Evolutionary conservation across 2,888 invertebrate species (phyloP).

Genomic region (Caenorhabditis panamensis): DNA sequence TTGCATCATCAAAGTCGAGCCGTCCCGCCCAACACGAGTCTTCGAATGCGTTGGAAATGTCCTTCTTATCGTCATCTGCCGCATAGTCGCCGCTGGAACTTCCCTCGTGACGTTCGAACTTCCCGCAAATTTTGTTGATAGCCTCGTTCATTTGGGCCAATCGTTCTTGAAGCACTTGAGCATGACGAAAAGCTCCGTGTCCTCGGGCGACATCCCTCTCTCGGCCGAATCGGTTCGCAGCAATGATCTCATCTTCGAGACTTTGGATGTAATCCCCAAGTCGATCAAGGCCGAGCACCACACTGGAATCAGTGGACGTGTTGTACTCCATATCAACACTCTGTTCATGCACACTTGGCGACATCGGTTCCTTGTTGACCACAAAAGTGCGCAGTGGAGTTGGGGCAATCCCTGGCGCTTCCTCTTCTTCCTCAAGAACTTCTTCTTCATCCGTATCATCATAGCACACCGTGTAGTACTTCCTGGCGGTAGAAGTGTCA

Average conservation of each 20-base stretch:
- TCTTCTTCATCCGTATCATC: conserved; percentile 50
- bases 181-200: conserved; percentile 21
- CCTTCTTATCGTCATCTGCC: background rate
- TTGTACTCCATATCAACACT: conserved; percentile 20
- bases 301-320: conserved; percentile 26
- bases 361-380: background rate
- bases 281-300: conserved; percentile 20
- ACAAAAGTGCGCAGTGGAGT: conserved; percentile 18
- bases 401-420: background rate
- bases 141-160: conserved; percentile 25
- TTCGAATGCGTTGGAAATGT: conserved; percentile 28
- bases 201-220: conserved; percentile 25
- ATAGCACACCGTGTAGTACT: conserved; percentile 35
- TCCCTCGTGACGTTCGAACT: background rate
- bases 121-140: conserved; percentile 25
- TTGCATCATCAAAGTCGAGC: conserved; percentile 20
- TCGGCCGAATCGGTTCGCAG: conserved; percentile 22
- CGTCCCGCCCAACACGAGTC: conserved; percentile 34
- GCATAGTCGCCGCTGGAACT: background rate
- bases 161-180: conserved; percentile 25
- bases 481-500: background rate
- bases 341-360: conserved; percentile 6
- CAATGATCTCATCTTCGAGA: conserved; percentile 33
- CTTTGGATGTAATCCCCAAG: conserved; percentile 28
- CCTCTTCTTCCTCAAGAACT: conserved; percentile 7